Evolutionary conservation across 2,113 vertebrate genomes (phyloP), one percentile per base, ranked within the genome.

Genomic region (Hippocampus zosterae): DNA sequence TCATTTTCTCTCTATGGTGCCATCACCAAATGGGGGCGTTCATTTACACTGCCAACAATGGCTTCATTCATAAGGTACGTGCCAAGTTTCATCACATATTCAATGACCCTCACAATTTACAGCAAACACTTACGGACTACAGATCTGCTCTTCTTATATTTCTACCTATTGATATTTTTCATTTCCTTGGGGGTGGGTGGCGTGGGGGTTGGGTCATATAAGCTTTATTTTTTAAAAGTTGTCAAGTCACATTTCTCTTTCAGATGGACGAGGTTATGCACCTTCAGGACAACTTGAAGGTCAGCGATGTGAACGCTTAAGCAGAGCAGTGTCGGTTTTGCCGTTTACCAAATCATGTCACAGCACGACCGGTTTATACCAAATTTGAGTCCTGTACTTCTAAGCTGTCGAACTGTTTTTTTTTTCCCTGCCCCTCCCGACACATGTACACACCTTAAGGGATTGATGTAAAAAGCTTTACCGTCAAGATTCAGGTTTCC

Each of bases 1-100:
- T 42, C 11, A 23, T 29, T 56, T 61, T 29, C 52, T 19, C 57
- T 71, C 50, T 69, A 77, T 70, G 65, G 84, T 85, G 66, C 82
- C 82, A 86, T 79, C 83, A 52, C 75, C 72, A 72, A 73, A 73
- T 74, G 33, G 72, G 72, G 72, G 65, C 74, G 80, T 78, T 80
- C 71, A 80, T 85, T 87, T 76, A 81, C 69, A 33, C 21, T 10
- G 50, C 12, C n/a, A 23, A 87, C 84, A 88, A 87, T 80, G 74
- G 70, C 5, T 61, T 61, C 40, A 81, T 87, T 87, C 86, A 87
- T 83, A 10, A 55, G 21, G 2, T 23, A 21, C 5, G 52, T 55
- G 52, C 52, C 53, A 57, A 57, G 41, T 73, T 57, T 55, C 72
- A 76, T 70, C 50, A 63, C 68, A 64, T 75, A 70, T 65, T 83